These are phyloP conservation scores for Bombus consobrinus DNA, from an alignment of 1,140 invertebrate genomes.

Conservation along the genomic window DNA sequence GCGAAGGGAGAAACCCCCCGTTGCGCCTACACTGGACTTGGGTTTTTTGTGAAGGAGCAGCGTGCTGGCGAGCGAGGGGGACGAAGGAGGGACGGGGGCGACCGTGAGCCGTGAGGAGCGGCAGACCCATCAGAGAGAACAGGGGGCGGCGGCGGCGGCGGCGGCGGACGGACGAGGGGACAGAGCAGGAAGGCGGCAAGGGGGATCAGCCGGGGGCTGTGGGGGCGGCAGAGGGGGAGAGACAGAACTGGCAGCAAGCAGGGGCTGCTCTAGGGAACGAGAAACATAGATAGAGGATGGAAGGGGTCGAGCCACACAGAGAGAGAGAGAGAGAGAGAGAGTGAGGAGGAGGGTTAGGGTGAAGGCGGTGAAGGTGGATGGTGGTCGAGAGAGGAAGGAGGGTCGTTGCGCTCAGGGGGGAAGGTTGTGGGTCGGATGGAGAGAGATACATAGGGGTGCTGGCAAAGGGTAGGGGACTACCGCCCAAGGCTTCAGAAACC, in stretches of 20 bases:
- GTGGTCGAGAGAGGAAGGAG: constrained; percentile 44
- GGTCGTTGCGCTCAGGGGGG: constrained; percentile 52
- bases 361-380: constrained; percentile 61
- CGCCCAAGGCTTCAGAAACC: constrained; percentile 78
- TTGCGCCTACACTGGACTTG: constrained; percentile 78
- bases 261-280: constrained; percentile 69
- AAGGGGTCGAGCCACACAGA: constrained; percentile 35
- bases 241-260: constrained; percentile 54
- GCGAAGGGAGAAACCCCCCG: constrained; percentile 77
- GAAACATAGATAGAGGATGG: constrained; percentile 63
- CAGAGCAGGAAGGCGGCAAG: not conserved
- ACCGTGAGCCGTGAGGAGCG: constrained; percentile 36
- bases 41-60: constrained; percentile 73
- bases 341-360: constrained; percentile 39
- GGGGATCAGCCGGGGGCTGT: constrained; percentile 8
- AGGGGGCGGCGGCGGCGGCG: constrained; percentile 17
- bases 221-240: constrained; percentile 6
- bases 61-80: constrained; percentile 32
- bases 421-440: constrained; percentile 58
- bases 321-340: constrained; percentile 29
- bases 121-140: constrained; percentile 15
- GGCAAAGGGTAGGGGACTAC: constrained; percentile 73
- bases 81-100: constrained; percentile 31
- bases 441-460: constrained; percentile 75
- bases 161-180: constrained; percentile 4